Evolutionary conservation across 2,797 vertebrate species (phyloP).

Genomic region (Eremophila alpestris): DNA sequence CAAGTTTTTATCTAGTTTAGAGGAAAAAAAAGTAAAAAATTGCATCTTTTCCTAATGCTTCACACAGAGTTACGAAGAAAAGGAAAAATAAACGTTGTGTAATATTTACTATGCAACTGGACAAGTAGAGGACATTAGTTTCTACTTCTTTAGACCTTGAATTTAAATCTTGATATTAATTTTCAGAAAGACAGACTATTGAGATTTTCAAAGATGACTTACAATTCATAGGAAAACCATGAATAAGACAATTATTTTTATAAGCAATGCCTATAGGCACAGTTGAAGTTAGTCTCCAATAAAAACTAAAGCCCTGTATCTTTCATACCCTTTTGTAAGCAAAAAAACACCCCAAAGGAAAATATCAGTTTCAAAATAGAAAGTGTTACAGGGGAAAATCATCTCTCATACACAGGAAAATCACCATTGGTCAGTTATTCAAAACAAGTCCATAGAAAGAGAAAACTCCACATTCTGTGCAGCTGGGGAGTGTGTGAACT

Average conservation of each 20-base stretch:
- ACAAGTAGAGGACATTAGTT: neutral
- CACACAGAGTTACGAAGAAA: neutral
- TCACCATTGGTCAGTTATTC: neutral
- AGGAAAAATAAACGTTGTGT: neutral
- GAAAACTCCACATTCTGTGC: accelerated
- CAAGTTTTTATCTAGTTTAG: accelerated
- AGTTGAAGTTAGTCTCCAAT: neutral
- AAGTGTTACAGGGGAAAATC: accelerated
- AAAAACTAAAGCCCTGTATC: neutral
- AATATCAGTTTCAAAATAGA: neutral
- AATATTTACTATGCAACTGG: neutral
- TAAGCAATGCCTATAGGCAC: accelerated
- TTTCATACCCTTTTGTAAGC: accelerated
- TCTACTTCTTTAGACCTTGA: neutral
- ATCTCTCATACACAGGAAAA: neutral
- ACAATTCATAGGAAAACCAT: accelerated
- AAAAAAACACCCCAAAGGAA: neutral
- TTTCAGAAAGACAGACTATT: neutral
- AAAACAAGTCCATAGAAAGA: accelerated
- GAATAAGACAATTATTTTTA: accelerated
- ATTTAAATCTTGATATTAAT: neutral
- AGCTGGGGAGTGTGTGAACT: neutral
- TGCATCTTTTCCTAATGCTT: accelerated
- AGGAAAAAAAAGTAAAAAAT: neutral
- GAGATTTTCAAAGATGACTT: neutral